phyloP scores from a whole-genome alignment of 2,888 invertebrate genomes.

The Acrobasis repandana region DNA sequence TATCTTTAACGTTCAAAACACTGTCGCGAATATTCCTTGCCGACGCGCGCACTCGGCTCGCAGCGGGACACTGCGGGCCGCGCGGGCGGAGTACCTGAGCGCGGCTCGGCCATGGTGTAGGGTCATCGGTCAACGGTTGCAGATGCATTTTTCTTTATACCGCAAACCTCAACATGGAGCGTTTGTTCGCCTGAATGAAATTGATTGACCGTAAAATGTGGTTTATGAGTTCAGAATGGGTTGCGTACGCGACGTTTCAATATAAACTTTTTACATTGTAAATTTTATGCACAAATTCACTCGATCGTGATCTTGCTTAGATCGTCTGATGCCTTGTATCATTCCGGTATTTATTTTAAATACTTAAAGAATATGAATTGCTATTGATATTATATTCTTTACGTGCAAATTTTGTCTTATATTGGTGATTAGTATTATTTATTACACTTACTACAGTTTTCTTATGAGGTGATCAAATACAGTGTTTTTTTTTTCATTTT shows the following conservation, averaged over 20 bases:
- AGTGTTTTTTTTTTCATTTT: constrained; percentile 25
- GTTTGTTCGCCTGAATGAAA: not conserved
- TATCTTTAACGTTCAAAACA: too few relatives aligned
- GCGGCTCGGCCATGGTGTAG: not conserved
- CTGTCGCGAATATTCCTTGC: too few relatives aligned
- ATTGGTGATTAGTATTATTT: constrained; percentile 36
- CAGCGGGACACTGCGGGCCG: too few relatives aligned
- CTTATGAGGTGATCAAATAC: constrained; percentile 27
- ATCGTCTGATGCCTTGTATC: constrained; percentile 64
- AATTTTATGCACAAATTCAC: constrained; percentile 62
- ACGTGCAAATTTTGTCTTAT: constrained; percentile 40
- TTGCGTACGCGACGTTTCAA: not conserved
- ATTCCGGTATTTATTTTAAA: constrained; percentile 54
- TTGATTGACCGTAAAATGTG: not conserved
- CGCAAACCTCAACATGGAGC: not conserved
- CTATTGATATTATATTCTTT: constrained; percentile 40
- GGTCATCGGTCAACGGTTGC: not conserved
- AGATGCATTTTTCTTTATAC: not conserved
- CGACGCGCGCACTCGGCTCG: too few relatives aligned
- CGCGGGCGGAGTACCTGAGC: too few relatives aligned
- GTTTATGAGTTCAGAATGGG: not conserved
- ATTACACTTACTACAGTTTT: too few relatives aligned
- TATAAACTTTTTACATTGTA: constrained; percentile 23
- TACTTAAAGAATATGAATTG: constrained; percentile 49
- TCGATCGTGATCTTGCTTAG: constrained; percentile 50